Base-by-base conservation (phyloP, 64 coral and sea anemone species). In the Anthopleura sola region DNA sequence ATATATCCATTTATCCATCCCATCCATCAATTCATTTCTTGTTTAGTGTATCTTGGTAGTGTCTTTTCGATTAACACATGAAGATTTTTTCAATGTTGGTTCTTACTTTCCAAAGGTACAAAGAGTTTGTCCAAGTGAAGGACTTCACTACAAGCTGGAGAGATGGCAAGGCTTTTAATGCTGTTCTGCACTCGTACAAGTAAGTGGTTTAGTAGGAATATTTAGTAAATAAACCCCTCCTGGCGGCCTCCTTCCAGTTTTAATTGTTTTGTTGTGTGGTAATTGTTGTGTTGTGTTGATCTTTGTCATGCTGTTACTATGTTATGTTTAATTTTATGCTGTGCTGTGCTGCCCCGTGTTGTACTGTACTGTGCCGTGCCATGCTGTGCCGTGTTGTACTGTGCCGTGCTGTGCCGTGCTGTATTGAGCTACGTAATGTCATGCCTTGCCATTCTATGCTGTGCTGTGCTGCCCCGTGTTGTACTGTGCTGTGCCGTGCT, bases 111-210 rank as follows among this genome's bases (percentile, higher is more conserved):
- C 34, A n/a, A 37, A 91, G 90, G 19, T 91, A 86, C 51, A 74
- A 58, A 84, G 86, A 92, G 31, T 55, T 82, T 24, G 79, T 90
- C 32, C 89, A 81, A 68, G 86, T 96, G 3, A 86, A 75, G 39
- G 94, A 96, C 32, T 96, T 96, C 57, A 83, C 90, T 24, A 86
- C 69, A n/a, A 96, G 94, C 36, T 96, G 94, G 94, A 83, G 94
- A 71, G 82, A 96, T 79, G 94, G 94, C 17, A 81, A 86, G 90
- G 94, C 94, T 0, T 92, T 96, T 32, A 96, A 96, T 36, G 94
- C 94, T 19, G 74, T 96, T 48, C 53, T 96, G 14, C 94, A 96
- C 34, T 96, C 90, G 9, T 96, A 96, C 53, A 76, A 87, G 94
- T 96, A 88, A 55, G 39, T 81, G 29, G 5, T 31, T 71, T 15